phyloP scores from a whole-genome alignment of 2,797 vertebrate species.

The Micrastur ruficollis region DNA sequence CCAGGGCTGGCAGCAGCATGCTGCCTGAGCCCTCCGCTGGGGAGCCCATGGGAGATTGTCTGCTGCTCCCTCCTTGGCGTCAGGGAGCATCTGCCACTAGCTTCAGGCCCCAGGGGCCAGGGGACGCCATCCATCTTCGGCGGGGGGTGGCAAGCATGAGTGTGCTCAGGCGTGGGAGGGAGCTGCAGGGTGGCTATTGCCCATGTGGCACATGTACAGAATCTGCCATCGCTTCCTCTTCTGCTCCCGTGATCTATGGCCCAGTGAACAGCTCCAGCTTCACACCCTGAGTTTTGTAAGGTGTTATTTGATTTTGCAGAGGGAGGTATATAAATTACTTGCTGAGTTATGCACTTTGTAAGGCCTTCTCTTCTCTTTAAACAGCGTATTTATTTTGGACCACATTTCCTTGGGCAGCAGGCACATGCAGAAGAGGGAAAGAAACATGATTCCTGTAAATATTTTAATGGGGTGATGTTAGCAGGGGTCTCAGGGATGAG shows the following conservation, averaged over 20 bases:
- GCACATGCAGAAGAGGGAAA: neutral
- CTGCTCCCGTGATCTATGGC: neutral
- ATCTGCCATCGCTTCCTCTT: neutral
- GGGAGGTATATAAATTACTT: neutral
- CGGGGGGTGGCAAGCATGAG: accelerated
- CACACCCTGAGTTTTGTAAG: neutral
- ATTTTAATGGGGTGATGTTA: neutral
- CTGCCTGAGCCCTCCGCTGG: accelerated
- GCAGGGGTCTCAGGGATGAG: neutral
- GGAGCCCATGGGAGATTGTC: neutral
- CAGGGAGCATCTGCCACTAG: neutral
- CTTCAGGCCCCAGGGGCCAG: neutral
- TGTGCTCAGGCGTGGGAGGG: neutral
- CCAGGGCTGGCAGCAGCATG: accelerated
- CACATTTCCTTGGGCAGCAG: neutral
- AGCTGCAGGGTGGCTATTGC: neutral
- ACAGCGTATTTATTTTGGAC: neutral
- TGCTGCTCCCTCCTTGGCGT: neutral
- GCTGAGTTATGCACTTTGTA: neutral
- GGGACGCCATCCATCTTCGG: neutral
- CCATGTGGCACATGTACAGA: neutral
- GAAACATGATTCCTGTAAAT: neutral
- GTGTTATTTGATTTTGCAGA: neutral
- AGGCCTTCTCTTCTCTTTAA: neutral
- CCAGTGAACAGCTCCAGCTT: neutral